Evolutionary conservation across 2,113 vertebrate species (phyloP).

Genomic region (Maylandia zebra): DNA sequence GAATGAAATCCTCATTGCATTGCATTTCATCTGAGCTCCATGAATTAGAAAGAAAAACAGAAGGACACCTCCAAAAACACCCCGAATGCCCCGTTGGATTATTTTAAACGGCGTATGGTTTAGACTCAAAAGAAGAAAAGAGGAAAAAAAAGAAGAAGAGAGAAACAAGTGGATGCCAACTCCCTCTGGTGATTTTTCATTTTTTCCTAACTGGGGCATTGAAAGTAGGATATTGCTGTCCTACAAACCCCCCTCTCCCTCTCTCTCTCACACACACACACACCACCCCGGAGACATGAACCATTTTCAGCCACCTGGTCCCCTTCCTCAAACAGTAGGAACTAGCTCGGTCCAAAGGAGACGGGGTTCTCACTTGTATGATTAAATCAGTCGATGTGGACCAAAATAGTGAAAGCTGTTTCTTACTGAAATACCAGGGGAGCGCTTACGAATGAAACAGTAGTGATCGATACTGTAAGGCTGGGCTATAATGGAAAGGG

Average conservation of each 20-base stretch:
- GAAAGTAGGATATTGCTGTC: constrained; percentile 79
- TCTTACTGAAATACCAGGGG: neutral
- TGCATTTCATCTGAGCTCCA: neutral
- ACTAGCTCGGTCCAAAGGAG: neutral
- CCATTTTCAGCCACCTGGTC: constrained; percentile 75
- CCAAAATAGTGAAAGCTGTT: neutral
- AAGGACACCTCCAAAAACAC: constrained; percentile 29
- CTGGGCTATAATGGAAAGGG: neutral
- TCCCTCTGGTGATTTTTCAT: constrained; percentile 73
- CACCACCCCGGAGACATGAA: constrained; percentile 68
- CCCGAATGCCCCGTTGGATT: constrained; percentile 1
- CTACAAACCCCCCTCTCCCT: constrained; percentile 69
- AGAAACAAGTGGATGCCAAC: constrained; percentile 42
- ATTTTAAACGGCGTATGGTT: constrained; percentile 49
- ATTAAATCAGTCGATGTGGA: neutral
- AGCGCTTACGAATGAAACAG: neutral
- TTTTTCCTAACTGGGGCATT: constrained; percentile 72
- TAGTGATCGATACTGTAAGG: constrained; percentile 20
- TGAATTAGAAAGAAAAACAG: constrained; percentile 1
- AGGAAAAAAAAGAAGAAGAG: neutral
- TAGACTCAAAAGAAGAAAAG: neutral
- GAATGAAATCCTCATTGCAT: neutral
- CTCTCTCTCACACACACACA: neutral
- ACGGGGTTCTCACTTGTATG: neutral
- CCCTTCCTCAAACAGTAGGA: constrained; percentile 10